Percentiles rank a stretch among this genome's conserved stretches.
Conservation (phyloP, 2,113 vertebrate genomes). For the Saguinus imperator region DNA sequence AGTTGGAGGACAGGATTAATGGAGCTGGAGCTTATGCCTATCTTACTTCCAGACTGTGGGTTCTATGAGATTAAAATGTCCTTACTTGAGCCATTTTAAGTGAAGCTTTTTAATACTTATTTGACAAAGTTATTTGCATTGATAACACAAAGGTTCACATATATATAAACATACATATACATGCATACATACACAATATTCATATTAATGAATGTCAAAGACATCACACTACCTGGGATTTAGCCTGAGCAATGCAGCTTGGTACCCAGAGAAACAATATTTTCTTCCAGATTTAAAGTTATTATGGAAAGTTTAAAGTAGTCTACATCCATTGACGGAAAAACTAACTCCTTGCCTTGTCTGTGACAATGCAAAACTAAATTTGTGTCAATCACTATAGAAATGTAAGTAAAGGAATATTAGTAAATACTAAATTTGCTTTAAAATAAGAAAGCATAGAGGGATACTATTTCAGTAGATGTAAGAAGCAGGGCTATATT, state of each 20-base stretch:
- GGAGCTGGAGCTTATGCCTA: background rate
- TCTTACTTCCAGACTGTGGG: background rate
- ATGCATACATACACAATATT: background rate
- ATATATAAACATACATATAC: too few relatives aligned
- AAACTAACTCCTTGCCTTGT: background rate
- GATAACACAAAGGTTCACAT: background rate
- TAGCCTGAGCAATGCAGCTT: background rate
- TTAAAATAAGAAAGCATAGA: background rate
- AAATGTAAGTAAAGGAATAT: background rate
- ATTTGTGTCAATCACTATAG: background rate
- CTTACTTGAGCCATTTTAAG: background rate
- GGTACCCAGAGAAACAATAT: background rate
- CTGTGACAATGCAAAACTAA: background rate
- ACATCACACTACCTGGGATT: background rate
- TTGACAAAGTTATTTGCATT: background rate
- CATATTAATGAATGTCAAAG: background rate
- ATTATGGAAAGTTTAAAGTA: background rate
- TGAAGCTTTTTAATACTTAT: background rate
- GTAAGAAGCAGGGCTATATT: background rate
- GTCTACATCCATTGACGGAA: background rate
- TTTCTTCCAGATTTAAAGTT: background rate
- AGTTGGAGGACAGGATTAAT: background rate
- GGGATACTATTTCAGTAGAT: background rate
- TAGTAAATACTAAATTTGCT: background rate
- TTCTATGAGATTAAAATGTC: background rate